Evolutionary conservation across 2,888 invertebrate species (phyloP).

Genomic region (Ernsta delagoae): DNA sequence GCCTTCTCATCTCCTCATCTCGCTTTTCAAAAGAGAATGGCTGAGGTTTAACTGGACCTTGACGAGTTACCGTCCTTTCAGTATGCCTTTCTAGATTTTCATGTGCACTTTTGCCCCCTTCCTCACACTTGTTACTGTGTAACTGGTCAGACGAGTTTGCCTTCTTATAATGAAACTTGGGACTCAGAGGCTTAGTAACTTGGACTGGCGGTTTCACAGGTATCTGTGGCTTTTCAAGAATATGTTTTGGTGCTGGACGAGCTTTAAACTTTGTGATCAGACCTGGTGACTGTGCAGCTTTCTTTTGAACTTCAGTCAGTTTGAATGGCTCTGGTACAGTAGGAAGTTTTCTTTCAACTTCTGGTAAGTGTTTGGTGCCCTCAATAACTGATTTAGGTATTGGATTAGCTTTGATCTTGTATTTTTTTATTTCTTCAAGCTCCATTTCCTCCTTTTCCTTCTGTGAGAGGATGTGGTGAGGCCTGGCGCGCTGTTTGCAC

Average conservation of each 20-base stretch:
- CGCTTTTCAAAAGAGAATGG: conserved; percentile 90
- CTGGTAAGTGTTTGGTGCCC: conserved; percentile 76
- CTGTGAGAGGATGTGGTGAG: conserved; percentile 80
- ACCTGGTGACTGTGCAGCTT: conserved; percentile 52
- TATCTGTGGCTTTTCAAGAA: conserved; percentile 72
- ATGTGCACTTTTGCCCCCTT: neutral
- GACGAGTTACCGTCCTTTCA: conserved; percentile 52
- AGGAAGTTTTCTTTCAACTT: conserved; percentile 78
- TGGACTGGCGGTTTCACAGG: conserved; percentile 61
- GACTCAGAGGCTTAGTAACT: conserved; percentile 62
- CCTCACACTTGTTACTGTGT: conserved; percentile 33
- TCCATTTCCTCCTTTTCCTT: conserved; percentile 86
- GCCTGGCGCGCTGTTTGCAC: conserved; percentile 83
- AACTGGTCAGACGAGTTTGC: conserved; percentile 53
- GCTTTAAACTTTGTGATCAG: conserved; percentile 82
- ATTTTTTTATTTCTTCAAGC: conserved; percentile 87
- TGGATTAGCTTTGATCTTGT: conserved; percentile 88
- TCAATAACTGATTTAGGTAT: conserved; percentile 85
- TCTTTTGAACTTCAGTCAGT: conserved; percentile 84
- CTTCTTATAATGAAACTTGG: conserved; percentile 69
- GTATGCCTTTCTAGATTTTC: conserved; percentile 44
- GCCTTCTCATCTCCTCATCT: conserved; percentile 82
- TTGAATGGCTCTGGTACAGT: conserved; percentile 88
- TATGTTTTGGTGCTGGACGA: conserved; percentile 85
- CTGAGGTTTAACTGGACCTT: conserved; percentile 64